Percentiles rank a stretch among this genome's conserved stretches.
Evolutionary conservation across 2,113 vertebrate species (phyloP).

Genomic region (Rhadina sibilatrix): DNA sequence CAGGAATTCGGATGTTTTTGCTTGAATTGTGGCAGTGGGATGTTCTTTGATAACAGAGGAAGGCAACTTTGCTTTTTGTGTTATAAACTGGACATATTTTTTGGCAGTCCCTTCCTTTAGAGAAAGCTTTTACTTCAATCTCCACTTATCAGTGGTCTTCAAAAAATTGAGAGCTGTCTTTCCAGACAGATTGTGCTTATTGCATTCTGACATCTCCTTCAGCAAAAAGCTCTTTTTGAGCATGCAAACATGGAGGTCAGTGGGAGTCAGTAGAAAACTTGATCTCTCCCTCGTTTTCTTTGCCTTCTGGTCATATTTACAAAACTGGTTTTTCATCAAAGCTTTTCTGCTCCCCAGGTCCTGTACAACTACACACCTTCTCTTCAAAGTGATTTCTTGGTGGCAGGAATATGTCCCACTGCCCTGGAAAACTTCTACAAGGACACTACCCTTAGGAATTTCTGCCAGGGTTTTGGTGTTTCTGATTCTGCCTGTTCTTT

Average conservation of each 20-base stretch:
- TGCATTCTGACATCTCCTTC: not conserved
- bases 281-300: not conserved
- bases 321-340: not conserved
- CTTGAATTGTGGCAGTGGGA: not conserved
- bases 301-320: not conserved
- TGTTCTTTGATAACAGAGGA: not conserved
- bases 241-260: not conserved
- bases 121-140: not conserved
- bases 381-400: not conserved
- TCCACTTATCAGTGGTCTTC: not conserved
- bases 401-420: not conserved
- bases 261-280: not conserved
- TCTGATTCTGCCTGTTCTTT: not conserved
- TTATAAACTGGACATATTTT: fast-evolving
- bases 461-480: not conserved
- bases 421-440: not conserved
- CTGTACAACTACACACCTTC: not conserved
- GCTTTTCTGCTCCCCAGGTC: not conserved
- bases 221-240: not conserved
- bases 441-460: not conserved
- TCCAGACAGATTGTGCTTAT: not conserved
- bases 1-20: not conserved
- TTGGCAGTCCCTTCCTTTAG: not conserved
- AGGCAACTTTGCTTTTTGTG: not conserved
- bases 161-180: not conserved